These are phyloP conservation scores for Polydesmus complanatus DNA, from an alignment of 2,888 invertebrate genomes.

Conservation along the genomic window DNA sequence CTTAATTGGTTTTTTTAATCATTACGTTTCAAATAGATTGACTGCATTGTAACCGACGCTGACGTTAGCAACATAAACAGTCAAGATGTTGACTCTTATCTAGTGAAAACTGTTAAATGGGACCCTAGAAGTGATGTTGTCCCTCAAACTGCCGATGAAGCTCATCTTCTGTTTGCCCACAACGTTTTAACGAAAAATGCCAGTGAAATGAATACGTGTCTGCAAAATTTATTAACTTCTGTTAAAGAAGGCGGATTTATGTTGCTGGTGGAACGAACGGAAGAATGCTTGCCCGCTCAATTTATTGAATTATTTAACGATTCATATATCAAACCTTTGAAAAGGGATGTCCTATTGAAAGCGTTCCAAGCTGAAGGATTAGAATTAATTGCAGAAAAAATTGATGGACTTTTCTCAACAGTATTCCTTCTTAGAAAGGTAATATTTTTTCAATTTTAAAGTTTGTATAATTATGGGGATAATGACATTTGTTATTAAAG, in stretches of 20 bases:
- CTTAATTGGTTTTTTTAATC: background rate
- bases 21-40: constrained; percentile 31
- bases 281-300: constrained; percentile 21
- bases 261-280: constrained; percentile 32
- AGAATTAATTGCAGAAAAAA: constrained; percentile 46
- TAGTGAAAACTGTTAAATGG: constrained; percentile 48
- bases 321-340: constrained; percentile 10
- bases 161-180: constrained; percentile 51
- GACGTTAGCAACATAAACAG: constrained; percentile 40
- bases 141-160: constrained; percentile 41
- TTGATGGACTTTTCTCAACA: constrained; percentile 41
- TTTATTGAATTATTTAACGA: constrained; percentile 21
- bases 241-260: constrained; percentile 56
- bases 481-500: background rate
- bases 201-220: constrained; percentile 28
- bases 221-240: constrained; percentile 34
- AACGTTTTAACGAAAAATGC: constrained; percentile 41
- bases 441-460: constrained; percentile 4
- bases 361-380: constrained; percentile 33
- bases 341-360: constrained; percentile 19
- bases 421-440: constrained; percentile 48
- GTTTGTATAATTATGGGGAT: background rate
- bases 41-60: constrained; percentile 43
- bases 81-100: constrained; percentile 41
- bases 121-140: constrained; percentile 45